Conservation (phyloP, 2,113 vertebrate genomes). For the Pollimyrus isidori region DNA sequence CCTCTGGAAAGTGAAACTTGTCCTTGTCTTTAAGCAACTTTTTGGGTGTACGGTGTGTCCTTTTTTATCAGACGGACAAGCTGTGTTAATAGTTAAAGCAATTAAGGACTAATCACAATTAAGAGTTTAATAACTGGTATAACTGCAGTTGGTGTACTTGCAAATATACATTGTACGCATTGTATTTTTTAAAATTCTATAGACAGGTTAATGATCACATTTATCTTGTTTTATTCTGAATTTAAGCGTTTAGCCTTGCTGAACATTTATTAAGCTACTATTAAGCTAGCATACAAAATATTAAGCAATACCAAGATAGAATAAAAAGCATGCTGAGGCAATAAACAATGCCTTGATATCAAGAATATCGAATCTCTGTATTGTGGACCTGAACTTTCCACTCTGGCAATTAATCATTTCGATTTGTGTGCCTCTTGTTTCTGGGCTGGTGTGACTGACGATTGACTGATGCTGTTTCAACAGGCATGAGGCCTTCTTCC, state of each 20-base stretch:
- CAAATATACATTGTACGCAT: not conserved
- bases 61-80: not conserved
- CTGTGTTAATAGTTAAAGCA: not conserved
- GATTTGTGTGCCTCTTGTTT: not conserved
- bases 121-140: not conserved
- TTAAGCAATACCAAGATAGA: not conserved
- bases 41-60: not conserved
- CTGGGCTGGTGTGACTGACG: constrained; percentile 1
- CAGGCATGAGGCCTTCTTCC: constrained; percentile 91
- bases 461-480: constrained; percentile 9
- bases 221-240: not conserved
- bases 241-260: not conserved
- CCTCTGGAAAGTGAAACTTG: not conserved
- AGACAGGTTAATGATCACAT: not conserved
- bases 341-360: not conserved
- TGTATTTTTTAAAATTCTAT: not conserved
- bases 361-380: not conserved
- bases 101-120: not conserved
- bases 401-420: not conserved
- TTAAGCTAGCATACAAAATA: not conserved
- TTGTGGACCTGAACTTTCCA: not conserved
- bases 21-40: not conserved
- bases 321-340: not conserved
- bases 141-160: not conserved
- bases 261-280: not conserved